Evolutionary conservation across 2,888 invertebrate genomes (phyloP).

Genomic region (Macrophya alboannulata): DNA sequence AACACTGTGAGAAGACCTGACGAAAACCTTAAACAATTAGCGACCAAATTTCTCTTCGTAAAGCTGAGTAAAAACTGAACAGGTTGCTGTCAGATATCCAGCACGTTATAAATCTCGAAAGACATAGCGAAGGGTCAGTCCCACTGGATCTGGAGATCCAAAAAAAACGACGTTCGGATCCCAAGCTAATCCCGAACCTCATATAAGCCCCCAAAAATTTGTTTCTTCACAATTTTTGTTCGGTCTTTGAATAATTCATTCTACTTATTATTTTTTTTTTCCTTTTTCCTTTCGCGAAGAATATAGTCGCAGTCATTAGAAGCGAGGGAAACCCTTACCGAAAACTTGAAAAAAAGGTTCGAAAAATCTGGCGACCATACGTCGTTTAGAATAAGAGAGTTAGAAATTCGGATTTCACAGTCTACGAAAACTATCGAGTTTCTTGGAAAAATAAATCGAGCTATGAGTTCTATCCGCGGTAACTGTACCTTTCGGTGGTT

Average conservation of each 20-base stretch:
- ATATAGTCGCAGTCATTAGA: constrained; percentile 17
- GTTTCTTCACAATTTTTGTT: background rate
- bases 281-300: background rate
- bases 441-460: background rate
- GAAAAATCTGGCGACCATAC: constrained; percentile 38
- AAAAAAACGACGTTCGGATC: background rate
- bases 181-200: background rate
- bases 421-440: background rate
- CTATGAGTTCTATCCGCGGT: background rate
- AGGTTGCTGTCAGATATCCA: constrained; percentile 26
- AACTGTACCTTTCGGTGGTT: background rate
- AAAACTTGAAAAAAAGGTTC: constrained; percentile 25
- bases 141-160: background rate
- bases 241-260: background rate
- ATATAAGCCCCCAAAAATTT: background rate
- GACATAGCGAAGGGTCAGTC: constrained; percentile 19
- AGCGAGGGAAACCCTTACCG: background rate
- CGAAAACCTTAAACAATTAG: constrained; percentile 47
- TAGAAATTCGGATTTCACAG: constrained; percentile 24
- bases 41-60: constrained; percentile 37
- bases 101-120: constrained; percentile 3
- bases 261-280: background rate
- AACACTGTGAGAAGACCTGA: constrained; percentile 33
- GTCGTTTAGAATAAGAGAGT: background rate
- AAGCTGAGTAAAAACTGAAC: constrained; percentile 15